Base-by-base conservation (phyloP, 2,888 invertebrate species). In the Acanthopleura granulata region DNA sequence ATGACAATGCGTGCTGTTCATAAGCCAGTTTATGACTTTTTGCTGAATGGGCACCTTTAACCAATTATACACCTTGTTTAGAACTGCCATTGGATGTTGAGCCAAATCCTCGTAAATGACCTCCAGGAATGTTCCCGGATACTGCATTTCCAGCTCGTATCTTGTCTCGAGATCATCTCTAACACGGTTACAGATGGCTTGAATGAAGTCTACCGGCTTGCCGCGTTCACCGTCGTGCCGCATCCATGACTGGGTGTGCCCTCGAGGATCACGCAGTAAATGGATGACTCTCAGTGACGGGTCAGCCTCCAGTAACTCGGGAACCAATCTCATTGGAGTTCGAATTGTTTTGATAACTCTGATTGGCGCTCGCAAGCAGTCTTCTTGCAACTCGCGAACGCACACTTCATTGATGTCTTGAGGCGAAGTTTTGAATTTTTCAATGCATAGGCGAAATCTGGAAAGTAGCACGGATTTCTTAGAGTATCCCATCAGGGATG, bases 311-410 rank as follows among this genome's bases (percentile, higher is more conserved):
- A 66, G 22, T 25, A 66, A 27, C 25, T 66, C 25, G 1, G 4
- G 25, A 27, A 27, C 66, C 27, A 66, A 25, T 16, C 29, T 66
- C 66, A 66, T 66, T 27, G 66, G 66, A 27, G 66, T 66, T 66
- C 66, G 22, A 22, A 66, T 66, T 6, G 66, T 66, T 27, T 66
- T 66, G 29, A 66, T 25, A 27, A 66, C 27, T 25, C 66, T 66
- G 18, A 66, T 27, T 16, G 66, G 66, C 3, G 66, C 66, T 27
- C 25, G 15, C 14, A 6, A 6, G 25, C 66, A 66, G 16, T 22
- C 66, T 22, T 18, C 29, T 16, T 18, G 18, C 6, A 66, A 25
- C 1, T 66, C 29, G 1, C 29, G 18, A 22, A 66, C 16, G 14
- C 66, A 66, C 16, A 22, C 29, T 3, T 57, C 6, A 40, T 40